Conservation (phyloP, 2,888 invertebrate genomes). For the Dryomyza anilis region DNA sequence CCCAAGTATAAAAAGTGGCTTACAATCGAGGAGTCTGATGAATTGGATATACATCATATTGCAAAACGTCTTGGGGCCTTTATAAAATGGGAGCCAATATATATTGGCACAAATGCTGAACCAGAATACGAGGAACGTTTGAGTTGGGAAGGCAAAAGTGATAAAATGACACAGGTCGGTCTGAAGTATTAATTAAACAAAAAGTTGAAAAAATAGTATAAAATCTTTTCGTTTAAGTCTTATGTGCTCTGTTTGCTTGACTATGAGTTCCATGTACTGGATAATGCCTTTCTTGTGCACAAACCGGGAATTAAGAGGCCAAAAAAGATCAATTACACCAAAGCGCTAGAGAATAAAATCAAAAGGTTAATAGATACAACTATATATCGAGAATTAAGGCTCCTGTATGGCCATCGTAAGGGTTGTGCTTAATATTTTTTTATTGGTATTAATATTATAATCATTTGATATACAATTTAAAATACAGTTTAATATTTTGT, state of each 20-base stretch:
- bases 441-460: too few species aligned
- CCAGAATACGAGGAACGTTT: conserved; percentile 89
- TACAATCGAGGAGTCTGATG: conserved; percentile 70
- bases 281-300: conserved; percentile 90
- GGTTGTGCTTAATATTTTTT: conserved; percentile 85
- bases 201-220: too few species aligned
- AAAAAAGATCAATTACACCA: conserved; percentile 78
- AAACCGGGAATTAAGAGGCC: conserved; percentile 89
- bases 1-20: conserved; percentile 87
- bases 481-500: too few species aligned
- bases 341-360: conserved; percentile 76
- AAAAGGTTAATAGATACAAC: conserved; percentile 77
- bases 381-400: conserved; percentile 83
- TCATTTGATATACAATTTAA: too few species aligned
- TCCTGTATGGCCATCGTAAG: conserved; percentile 78
- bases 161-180: conserved; percentile 92
- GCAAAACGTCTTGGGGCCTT: conserved; percentile 81
- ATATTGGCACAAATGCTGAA: conserved; percentile 86
- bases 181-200: conserved; percentile 35
- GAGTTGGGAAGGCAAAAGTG: conserved; percentile 93
- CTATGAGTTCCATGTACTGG: conserved; percentile 90
- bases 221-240: background rate
- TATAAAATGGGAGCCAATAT: conserved; percentile 92
- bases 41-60: conserved; percentile 78
- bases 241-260: conserved; percentile 88